These are phyloP conservation scores for Pelodiscus sinensis DNA, from an alignment of 2,113 vertebrate species.

Conservation along the genomic window DNA sequence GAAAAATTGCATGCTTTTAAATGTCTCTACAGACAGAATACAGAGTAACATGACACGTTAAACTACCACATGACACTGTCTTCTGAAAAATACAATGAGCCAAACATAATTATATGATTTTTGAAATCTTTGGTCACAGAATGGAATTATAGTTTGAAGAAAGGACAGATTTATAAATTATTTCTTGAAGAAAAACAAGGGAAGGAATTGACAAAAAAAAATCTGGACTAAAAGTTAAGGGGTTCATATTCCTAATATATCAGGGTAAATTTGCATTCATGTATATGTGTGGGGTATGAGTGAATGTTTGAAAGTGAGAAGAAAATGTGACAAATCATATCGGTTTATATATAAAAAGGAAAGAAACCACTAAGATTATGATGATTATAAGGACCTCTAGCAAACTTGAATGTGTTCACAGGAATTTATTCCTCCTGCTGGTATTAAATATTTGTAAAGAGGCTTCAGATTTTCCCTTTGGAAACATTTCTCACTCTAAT, in stretches of 20 bases:
- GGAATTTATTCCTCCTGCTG: slow-evolving; percentile 8
- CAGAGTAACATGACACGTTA: not conserved
- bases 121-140: not conserved
- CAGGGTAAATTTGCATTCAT: not conserved
- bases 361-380: slow-evolving; percentile 10
- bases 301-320: not conserved
- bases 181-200: not conserved
- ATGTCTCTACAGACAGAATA: not conserved
- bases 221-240: fast-evolving
- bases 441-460: slow-evolving; percentile 28
- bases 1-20: not conserved
- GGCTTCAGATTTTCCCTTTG: slow-evolving; percentile 36
- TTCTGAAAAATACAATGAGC: not conserved
- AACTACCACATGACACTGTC: not conserved
- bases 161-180: not conserved
- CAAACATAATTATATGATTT: not conserved
- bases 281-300: not conserved
- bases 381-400: slow-evolving; percentile 20
- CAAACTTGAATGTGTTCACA: slow-evolving; percentile 1
- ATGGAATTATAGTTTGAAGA: not conserved
- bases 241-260: not conserved
- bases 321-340: not conserved
- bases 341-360: not conserved
- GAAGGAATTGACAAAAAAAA: not conserved
- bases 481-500: slow-evolving; percentile 51